These are phyloP conservation scores for Pseudolycoriella hygida DNA, from an alignment of 2,888 invertebrate species.

Conservation along the genomic window DNA sequence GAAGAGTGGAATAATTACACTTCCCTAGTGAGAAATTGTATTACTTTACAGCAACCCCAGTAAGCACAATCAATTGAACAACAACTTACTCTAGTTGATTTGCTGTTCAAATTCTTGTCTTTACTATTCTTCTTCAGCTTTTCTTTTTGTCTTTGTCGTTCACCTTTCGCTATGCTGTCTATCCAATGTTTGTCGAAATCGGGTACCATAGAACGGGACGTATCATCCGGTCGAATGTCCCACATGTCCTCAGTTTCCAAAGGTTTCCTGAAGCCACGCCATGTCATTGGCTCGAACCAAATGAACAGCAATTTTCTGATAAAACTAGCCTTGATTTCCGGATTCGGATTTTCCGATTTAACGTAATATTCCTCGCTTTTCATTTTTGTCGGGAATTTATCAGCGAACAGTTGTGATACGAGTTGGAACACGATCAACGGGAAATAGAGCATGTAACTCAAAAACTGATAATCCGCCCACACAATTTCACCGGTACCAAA, in stretches of 20 bases:
- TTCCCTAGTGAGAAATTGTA: constrained; percentile 4
- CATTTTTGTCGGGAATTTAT: constrained; percentile 15
- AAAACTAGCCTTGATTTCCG: constrained; percentile 34
- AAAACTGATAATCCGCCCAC: constrained; percentile 12
- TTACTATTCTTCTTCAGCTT: neutral
- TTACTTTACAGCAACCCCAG: too few relatives aligned
- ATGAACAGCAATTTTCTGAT: constrained; percentile 34
- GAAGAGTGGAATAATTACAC: constrained; percentile 7
- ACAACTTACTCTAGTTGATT: neutral
- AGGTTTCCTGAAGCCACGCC: constrained; percentile 32
- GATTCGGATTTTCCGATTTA: constrained; percentile 23
- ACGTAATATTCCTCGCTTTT: neutral
- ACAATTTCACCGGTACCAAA: neutral
- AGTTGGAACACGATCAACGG: constrained; percentile 21
- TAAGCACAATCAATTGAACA: too few relatives aligned
- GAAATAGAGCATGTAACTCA: constrained; percentile 22
- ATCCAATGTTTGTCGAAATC: constrained; percentile 30
- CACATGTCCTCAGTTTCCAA: constrained; percentile 34
- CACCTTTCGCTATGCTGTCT: constrained; percentile 16
- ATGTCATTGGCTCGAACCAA: constrained; percentile 35
- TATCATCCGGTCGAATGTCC: constrained; percentile 32
- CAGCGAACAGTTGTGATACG: constrained; percentile 24
- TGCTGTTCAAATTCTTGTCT: neutral
- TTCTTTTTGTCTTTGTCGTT: constrained; percentile 10
- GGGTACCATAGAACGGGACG: constrained; percentile 17